Conservation (phyloP, 2,113 vertebrate species). For the Urocitellus parryii region DNA sequence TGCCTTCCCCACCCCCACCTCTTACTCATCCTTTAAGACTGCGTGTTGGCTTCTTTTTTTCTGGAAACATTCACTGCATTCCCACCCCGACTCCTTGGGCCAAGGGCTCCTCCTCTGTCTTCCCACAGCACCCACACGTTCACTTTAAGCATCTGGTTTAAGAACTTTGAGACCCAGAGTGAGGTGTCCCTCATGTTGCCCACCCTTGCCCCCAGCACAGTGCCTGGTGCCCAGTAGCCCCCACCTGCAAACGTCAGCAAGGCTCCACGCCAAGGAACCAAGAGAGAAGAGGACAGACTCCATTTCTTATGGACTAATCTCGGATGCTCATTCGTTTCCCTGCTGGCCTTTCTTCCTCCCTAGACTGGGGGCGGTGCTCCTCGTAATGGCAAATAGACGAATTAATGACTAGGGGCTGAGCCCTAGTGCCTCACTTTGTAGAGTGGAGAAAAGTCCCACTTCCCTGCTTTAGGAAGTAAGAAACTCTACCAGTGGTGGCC, state of each 20-base stretch:
- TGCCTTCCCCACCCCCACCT: background rate
- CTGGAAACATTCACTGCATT: slow-evolving; percentile 19
- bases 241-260: background rate
- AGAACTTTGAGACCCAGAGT: background rate
- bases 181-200: background rate
- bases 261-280: background rate
- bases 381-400: background rate
- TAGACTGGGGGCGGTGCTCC: background rate
- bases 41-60: background rate
- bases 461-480: background rate
- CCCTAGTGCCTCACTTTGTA: background rate
- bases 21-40: slow-evolving; percentile 30
- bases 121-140: background rate
- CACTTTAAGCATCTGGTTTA: background rate
- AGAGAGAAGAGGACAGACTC: background rate
- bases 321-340: background rate
- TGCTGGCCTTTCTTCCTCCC: background rate
- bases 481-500: background rate
- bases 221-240: background rate
- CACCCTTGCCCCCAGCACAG: background rate
- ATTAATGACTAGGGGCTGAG: background rate
- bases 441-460: background rate
- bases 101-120: background rate
- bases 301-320: background rate
- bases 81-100: background rate